Conservation (phyloP, 2,797 vertebrate genomes). For the Spatula clypeata region DNA sequence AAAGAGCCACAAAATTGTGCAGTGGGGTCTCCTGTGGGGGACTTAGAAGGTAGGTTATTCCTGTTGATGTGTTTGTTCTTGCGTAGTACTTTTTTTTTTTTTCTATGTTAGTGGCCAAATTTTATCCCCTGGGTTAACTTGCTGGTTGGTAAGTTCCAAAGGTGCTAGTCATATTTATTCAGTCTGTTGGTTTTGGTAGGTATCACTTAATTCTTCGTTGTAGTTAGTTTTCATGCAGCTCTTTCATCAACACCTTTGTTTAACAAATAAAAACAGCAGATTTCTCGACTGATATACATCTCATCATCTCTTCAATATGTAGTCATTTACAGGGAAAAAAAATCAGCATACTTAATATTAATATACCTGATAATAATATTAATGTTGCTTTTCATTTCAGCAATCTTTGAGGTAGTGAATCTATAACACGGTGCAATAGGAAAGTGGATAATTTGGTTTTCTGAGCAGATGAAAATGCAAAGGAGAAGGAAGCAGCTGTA, state of each 20-base stretch:
- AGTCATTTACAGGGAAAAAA: neutral
- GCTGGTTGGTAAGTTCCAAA: neutral
- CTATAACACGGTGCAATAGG: neutral
- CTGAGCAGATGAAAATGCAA: neutral
- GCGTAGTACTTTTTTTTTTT: neutral
- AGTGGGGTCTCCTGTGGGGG: rapidly evolving
- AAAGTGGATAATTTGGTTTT: constrained; percentile 6
- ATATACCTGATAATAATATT: neutral
- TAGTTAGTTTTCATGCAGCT: neutral
- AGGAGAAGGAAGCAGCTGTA: neutral
- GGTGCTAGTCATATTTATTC: neutral
- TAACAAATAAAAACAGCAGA: neutral
- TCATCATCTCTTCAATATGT: neutral
- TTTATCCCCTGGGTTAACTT: neutral
- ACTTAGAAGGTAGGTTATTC: neutral
- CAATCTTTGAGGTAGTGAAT: neutral
- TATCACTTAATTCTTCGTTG: neutral
- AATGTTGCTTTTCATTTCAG: neutral
- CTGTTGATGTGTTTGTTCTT: neutral
- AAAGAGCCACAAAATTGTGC: neutral
- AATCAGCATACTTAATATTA: neutral
- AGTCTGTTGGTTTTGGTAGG: neutral
- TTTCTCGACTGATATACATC: neutral
- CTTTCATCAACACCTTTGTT: neutral
- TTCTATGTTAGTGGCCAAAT: neutral